These are phyloP conservation scores for Lepidurus couesii DNA, from an alignment of 1,140 invertebrate species.

Conservation along the genomic window DNA sequence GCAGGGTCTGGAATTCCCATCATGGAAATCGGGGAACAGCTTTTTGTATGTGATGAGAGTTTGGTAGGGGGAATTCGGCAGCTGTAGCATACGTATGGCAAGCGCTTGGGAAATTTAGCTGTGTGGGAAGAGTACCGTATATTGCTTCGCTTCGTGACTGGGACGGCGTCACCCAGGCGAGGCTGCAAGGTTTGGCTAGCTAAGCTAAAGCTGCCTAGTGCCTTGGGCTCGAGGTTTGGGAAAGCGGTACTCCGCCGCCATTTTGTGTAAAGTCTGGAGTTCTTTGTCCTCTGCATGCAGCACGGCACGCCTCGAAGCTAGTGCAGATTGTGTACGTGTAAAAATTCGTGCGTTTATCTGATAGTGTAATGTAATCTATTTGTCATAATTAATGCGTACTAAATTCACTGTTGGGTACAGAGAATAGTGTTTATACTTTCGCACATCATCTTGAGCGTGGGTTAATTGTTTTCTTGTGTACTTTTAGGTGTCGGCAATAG, in stretches of 20 bases:
- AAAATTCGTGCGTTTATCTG: not conserved
- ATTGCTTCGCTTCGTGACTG: constrained; percentile 17
- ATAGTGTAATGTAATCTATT: not conserved
- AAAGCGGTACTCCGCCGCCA: constrained; percentile 13
- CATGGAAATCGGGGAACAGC: not conserved
- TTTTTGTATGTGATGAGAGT: not conserved
- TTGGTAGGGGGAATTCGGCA: not conserved
- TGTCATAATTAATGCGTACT: not conserved
- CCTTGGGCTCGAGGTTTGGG: not conserved
- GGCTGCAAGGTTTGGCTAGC: constrained; percentile 9
- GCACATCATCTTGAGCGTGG: too few relatives aligned
- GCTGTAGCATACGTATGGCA: not conserved
- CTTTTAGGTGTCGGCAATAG: not conserved
- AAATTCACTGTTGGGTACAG: not conserved
- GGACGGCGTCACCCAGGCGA: constrained; percentile 20
- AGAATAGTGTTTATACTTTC: too few relatives aligned
- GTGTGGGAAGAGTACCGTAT: not conserved
- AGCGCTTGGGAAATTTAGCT: constrained; percentile 14
- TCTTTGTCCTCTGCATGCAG: constrained; percentile 13
- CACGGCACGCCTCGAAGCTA: constrained; percentile 20
- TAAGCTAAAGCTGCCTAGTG: constrained; percentile 20
- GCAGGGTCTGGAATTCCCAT: not conserved
- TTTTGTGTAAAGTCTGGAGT: constrained; percentile 3
- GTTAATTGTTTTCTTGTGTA: not conserved
- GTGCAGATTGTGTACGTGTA: constrained; percentile 8